Base-by-base conservation (phyloP, 2,888 invertebrate species). In the Coelinius sp. region DNA sequence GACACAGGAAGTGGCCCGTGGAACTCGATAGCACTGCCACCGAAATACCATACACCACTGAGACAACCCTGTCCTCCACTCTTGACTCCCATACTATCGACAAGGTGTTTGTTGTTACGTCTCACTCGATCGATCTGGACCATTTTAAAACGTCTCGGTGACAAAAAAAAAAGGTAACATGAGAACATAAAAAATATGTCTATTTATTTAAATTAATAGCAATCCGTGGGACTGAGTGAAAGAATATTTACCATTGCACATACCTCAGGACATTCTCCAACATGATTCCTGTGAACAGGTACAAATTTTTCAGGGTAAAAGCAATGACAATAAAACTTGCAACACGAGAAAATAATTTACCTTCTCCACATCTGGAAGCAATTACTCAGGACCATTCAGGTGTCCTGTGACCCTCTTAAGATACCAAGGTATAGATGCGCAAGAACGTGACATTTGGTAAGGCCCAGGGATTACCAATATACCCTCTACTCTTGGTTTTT, bases 31-130 rank as follows among this genome's bases (percentile, higher is more conserved):
- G 35, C 53, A 38, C 52, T 14, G 14, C 35, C 41, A 68, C 53
- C n/a, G n/a, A 56, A 38, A 67, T 67, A 67, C 41, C 25, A 53
- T 65, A 65, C 24, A 59, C 35, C 8, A 14, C 5, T 38, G 25
- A 22, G 22, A 49, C 31, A 52, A 14, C 25, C 38, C 66, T 6
- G 17, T 35, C 35, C 52, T 52, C 35, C 44, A 38, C 8, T 20
- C n/a, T n/a, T n/a, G n/a, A n/a, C 49, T 10, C 17, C 27, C 25
- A 65, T 49, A 22, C 41, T n/a, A 41, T 44, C 73, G 74, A 71
- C 76, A 80, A 77, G 79, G 78, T 82, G 82, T 83, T 85, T 82
- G 82, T 84, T 83, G 81, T 84, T 81, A 81, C 79, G 77, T 82
- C 81, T 79, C 72, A 68, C 12, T 66, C 66, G 53, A 63, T 27